Evolutionary conservation across 2,797 vertebrate genomes (phyloP), one percentile per base, ranked within the genome.

Genomic region (Monodelphis domestica): DNA sequence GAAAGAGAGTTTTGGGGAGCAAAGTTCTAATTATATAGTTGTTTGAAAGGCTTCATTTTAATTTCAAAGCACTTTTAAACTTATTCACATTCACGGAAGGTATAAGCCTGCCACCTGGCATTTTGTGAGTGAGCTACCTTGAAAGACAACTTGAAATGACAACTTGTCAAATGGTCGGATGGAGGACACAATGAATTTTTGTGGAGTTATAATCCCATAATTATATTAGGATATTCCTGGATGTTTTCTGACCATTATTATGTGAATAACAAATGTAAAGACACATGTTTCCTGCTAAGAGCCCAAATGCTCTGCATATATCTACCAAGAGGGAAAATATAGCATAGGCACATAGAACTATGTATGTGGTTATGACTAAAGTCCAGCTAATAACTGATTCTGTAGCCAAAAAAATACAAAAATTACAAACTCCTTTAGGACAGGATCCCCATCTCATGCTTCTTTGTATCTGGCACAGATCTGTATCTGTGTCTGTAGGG

Each of bases 21-120:
- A n/a, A n/a, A n/a, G n/a, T n/a, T n/a, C n/a, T n/a, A 96, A 91
- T 92, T 87, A 95, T 1, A 63, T 87, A 96, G n/a, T 90, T 89
- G 1, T 26, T 84, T 26, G 38, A 45, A 97, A 84, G 90, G 55
- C 50, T 89, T 95, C 88, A 1, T 51, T 93, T 88, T 92, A 9
- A 93, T 93, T 88, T 93, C 91, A 93, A 53, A 53, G 5, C 26
- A 52, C 70, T 92, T 94, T 93, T 93, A 94, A 87, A 88, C 54
- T 89, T 93, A 89, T 84, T 91, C 38, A 90, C 51, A 6, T 93
- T 91, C 30, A 94, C 33, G 9, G 26, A 59, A 45, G 92, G n/a
- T 92, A 2, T 12, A 94, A 28, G 24, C 7, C 55, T 55, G 53
- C 4, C 3, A 95, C 88, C 63, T 53, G 89, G 12, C 33, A 90